These are phyloP conservation scores for Perodicticus potto DNA, from an alignment of 2,797 vertebrate genomes.

Conservation along the genomic window DNA sequence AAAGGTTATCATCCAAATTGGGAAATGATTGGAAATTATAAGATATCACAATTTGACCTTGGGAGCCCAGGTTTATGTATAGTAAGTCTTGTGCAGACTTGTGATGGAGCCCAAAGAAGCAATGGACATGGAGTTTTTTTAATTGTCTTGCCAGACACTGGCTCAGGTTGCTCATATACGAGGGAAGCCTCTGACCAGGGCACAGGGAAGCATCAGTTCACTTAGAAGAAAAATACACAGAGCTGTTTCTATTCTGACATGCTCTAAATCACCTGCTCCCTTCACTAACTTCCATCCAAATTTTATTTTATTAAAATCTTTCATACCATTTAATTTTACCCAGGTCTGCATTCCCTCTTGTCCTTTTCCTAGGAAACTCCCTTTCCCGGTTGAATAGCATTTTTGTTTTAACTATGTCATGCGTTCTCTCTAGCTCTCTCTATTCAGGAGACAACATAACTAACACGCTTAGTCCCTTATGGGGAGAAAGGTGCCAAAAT, in stretches of 20 bases:
- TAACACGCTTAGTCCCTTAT: constrained; percentile 66
- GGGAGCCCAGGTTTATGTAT: not conserved
- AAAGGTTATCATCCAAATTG: constrained; percentile 86
- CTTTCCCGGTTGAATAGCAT: not conserved
- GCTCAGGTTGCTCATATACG: not conserved
- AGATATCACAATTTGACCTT: constrained; percentile 79
- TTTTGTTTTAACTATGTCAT: constrained; percentile 21
- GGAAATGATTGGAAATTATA: constrained; percentile 86
- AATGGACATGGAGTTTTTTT: accelerated
- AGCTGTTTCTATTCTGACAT: not conserved
- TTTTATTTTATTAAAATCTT: constrained; percentile 68
- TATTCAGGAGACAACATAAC: not conserved
- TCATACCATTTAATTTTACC: constrained; percentile 48
- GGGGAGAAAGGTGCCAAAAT: constrained; percentile 70
- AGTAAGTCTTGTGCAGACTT: not conserved
- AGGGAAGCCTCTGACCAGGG: not conserved
- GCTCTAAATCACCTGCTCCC: not conserved
- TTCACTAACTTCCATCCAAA: constrained; percentile 73
- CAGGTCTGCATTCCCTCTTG: not conserved
- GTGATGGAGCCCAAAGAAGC: not conserved
- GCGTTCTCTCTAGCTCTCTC: accelerated
- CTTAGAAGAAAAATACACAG: not conserved
- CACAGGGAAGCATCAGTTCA: not conserved
- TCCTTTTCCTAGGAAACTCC: not conserved
- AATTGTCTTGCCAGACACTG: not conserved